Evolutionary conservation across 2,797 vertebrate genomes (phyloP).

Genomic region (Dromococcyx pavoninus): DNA sequence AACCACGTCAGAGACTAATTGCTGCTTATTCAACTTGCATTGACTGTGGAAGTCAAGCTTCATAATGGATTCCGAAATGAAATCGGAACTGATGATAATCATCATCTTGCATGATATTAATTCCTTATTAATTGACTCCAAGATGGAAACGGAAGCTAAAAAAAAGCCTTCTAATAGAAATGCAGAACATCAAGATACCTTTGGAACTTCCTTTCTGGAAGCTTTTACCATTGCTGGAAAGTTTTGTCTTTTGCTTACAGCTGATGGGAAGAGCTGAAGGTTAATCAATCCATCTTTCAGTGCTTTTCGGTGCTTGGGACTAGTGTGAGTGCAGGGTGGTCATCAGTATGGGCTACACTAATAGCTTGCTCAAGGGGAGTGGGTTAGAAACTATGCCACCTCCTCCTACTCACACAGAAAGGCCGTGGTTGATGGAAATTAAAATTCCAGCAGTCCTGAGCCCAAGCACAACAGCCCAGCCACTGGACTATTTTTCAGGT

Average conservation of each 20-base stretch:
- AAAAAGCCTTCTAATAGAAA: neutral
- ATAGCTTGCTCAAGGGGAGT: neutral
- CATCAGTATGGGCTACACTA: neutral
- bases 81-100: conserved; percentile 60
- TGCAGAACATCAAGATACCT: neutral
- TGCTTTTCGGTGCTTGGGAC: neutral
- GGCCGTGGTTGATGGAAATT: neutral
- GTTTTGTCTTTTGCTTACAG: neutral
- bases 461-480: neutral
- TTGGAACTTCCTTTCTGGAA: neutral
- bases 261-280: neutral
- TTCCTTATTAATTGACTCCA: conserved; percentile 58
- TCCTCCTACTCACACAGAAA: neutral
- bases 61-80: conserved; percentile 57
- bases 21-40: conserved; percentile 70
- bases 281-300: neutral
- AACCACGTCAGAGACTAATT: conserved; percentile 67
- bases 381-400: neutral
- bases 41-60: conserved; percentile 65
- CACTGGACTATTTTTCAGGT: neutral
- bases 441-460: neutral
- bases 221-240: neutral
- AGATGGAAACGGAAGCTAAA: conserved; percentile 14
- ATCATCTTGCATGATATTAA: conserved; percentile 47
- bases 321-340: neutral